Base-by-base conservation (phyloP, 2,113 vertebrate species). In the Bufo bufo region DNA sequence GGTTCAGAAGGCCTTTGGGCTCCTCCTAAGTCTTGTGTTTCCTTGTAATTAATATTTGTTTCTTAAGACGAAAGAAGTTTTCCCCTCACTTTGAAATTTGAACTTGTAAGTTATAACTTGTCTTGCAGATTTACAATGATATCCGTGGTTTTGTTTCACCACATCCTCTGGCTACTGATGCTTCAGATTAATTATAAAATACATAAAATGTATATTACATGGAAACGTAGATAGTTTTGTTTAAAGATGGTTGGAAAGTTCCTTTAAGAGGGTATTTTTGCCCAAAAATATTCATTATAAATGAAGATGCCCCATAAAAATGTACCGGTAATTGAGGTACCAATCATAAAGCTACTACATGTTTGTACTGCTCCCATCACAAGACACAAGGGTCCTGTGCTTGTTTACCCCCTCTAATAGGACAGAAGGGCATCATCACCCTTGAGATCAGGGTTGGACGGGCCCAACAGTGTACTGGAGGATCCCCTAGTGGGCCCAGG, bases 61-160 rank as follows among this genome's bases (percentile, higher is more conserved):
- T 23, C 90, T 91, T 88, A 3, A 78, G 90, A 84, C 17, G 74
- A 72, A 61, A 85, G 86, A 81, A 86, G 63, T 63, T 83, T 0
- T 45, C 82, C 71, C 77, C 47, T 86, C 77, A 88, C 91, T 93
- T 93, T 94, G 92, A 92, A 92, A 92, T 90, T 81, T 56, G 90
- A 90, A 56, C 90, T 83, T 83, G 87, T 65, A 54, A 66, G 75
- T 71, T 86, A 78, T 71, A 69, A 23, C 49, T 45, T 91, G 90
- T 92, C 85, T 78, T 91, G 89, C 87, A 89, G n/a, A 0, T 85
- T 75, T 69, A 84, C 85, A 92, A 90, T 83, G 91, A 8, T 90
- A 63, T 79, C 89, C 85, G 45, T 14, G 0, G 0, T 0, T 47
- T 0, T 59, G 89, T 6, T 58, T 86, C 78, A 88, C 6, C 3